Evolutionary conservation across 2,113 vertebrate species (phyloP), one percentile per base, ranked within the genome.

Genomic region (Cyprinodon brontotheroides): DNA sequence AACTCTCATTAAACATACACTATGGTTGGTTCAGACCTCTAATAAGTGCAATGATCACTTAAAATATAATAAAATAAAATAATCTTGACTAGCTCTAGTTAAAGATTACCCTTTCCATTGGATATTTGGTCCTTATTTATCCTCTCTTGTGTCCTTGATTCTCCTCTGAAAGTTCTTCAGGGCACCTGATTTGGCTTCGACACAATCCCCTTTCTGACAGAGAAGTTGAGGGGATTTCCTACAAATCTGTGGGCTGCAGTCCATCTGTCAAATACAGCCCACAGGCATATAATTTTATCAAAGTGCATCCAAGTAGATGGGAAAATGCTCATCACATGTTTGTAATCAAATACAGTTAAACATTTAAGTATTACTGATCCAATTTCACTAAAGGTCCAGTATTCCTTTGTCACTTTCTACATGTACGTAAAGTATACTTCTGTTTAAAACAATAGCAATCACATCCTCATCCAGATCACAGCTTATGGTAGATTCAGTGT

Each of bases 101-200:
- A 68, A 76, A 66, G 39, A 69, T 17, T 65, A 83, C 71, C 62
- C 74, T 74, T 84, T 70, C 78, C 39, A 74, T 75, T 47, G 40
- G 14, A 0, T 39, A 22, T 10, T 43, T 10, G 12, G 17, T 57
- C 6, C 76, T 65, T 50, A n/a, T 40, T 53, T 29, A 14, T 60
- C 39, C 29, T 60, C 39, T 37, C 68, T 65, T 50, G 47, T 65
- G 60, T 67, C 80, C 66, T 36, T n/a, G 5, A 15, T 60, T 81
- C 43, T 80, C 63, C 61, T 75, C 81, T 81, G 38, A 80, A 77
- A 73, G 22, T 36, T 78, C 71, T 77, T 50, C 78, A 70, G 63
- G 47, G 66, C 78, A 75, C 80, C 74, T 82, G 79, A 86, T 86
- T 80, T 86, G 76, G 83, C 80, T 75, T 36, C 67, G 84, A 85